Base-by-base conservation (phyloP, 2,888 invertebrate genomes). In the Agrochola circellaris region DNA sequence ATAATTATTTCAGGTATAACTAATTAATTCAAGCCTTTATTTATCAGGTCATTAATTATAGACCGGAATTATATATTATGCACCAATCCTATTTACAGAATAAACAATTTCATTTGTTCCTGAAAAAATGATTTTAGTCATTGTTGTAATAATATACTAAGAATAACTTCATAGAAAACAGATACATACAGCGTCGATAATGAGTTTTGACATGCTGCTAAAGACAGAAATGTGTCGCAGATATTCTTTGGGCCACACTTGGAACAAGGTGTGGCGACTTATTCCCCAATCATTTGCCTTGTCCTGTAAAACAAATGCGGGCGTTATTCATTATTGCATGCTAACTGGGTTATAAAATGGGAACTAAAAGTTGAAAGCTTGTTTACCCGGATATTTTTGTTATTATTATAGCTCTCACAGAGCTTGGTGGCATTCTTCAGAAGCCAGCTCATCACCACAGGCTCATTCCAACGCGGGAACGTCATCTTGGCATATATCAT, bases 171-270 rank as follows among this genome's bases (percentile, higher is more conserved):
- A 34, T 70, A 58, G 6, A 58, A 76, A 66, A 34, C 3, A 15
- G 30, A 56, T 81, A 88, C 92, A 87, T 84, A 94, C 94, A 78
- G 88, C 88, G 6, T 94, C 95, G 0, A 92, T 83, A 0, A 95
- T 83, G 5, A 94, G 90, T 2, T 85, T 83, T 0, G 92, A 75
- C 92, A 95, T 92, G 1, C 92, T 78, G 45, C 83, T 85, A 20
- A 95, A 90, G 9, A 92, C 78, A 70, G 85, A 82, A 4, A 95
- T 72, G 69, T 95, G 95, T 0, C 95, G 92, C 5, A 87, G 61
- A 4, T 95, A 85, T 72, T 94, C 89, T 0, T 77, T 68, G 0
- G 94, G 94, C 85, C 89, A 88, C 6, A 72, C 82, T 9, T 81
- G 87, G 87, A 90, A 93, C 58, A 93, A 30, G 0, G 70, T 61